Evolutionary conservation across 1,140 invertebrate genomes (phyloP).

Genomic region (Colletes gigas): DNA sequence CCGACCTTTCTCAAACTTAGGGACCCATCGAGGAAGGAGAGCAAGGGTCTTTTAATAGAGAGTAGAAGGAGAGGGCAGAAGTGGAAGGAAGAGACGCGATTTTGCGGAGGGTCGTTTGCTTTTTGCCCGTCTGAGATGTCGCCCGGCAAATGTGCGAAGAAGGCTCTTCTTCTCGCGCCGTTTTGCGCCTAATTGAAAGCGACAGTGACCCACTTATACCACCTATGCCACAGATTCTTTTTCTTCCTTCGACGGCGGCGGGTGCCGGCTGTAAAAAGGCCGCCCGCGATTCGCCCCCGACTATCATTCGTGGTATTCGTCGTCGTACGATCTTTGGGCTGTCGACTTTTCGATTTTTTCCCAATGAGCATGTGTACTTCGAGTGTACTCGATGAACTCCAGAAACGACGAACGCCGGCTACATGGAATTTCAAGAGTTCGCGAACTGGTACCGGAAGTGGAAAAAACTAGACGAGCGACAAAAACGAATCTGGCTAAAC

Average conservation of each 20-base stretch:
- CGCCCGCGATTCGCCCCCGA: background rate
- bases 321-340: background rate
- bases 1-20: slow-evolving; percentile 68
- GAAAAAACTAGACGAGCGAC: too few relatives aligned
- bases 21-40: slow-evolving; percentile 45
- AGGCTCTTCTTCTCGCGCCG: slow-evolving; percentile 54
- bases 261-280: slow-evolving; percentile 11
- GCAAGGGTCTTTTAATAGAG: slow-evolving; percentile 51
- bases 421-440: background rate
- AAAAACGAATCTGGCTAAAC: too few relatives aligned
- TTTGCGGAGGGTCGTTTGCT: slow-evolving; percentile 62
- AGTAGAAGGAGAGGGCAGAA: slow-evolving; percentile 26
- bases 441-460: background rate
- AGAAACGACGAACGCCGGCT: background rate
- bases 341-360: background rate
- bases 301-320: slow-evolving; percentile 14
- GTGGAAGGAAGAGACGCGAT: slow-evolving; percentile 50
- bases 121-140: slow-evolving; percentile 73
- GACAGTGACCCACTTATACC: slow-evolving; percentile 70
- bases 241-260: slow-evolving; percentile 19
- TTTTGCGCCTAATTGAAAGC: slow-evolving; percentile 65
- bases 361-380: background rate
- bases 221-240: slow-evolving; percentile 59
- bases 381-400: background rate
- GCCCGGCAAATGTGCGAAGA: slow-evolving; percentile 67